A percentile compares a stretch with the other conserved stretches of the same genome.
Conservation (phyloP, 1,140 invertebrate species). For the Harpegnathos saltator region DNA sequence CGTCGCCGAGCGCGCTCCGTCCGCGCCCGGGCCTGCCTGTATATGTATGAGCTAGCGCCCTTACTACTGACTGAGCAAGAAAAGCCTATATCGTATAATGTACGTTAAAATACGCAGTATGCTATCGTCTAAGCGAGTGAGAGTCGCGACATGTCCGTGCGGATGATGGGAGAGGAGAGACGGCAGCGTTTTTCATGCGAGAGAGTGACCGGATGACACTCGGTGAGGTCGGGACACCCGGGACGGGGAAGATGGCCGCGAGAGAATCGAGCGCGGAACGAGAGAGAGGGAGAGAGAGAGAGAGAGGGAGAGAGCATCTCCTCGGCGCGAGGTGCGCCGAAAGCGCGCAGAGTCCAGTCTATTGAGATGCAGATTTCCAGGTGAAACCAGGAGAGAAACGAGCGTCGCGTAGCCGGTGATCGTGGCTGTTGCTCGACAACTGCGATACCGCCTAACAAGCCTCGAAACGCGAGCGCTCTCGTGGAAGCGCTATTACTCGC, state of each 20-base stretch:
- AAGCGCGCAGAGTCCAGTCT: no score
- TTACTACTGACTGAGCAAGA: constrained; percentile 71
- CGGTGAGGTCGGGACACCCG: constrained; percentile 19
- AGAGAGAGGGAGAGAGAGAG: neutral
- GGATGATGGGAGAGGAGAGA: neutral
- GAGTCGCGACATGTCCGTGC: constrained; percentile 1
- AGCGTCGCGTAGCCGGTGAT: no score
- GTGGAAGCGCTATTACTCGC: no score
- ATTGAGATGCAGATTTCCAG: no score
- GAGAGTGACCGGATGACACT: constrained; percentile 37
- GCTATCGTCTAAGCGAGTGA: constrained; percentile 50
- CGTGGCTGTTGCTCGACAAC: no score
- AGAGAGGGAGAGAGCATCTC: neutral
- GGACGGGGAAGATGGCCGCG: constrained; percentile 8
- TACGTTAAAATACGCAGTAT: constrained; percentile 53
- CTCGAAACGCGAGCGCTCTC: no score
- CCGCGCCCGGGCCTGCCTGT: constrained; percentile 1
- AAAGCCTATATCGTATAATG: constrained; percentile 67
- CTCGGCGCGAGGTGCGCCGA: neutral
- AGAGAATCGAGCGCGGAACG: constrained; percentile 13
- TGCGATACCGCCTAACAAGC: no score
- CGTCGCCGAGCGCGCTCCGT: neutral
- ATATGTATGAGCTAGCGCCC: constrained; percentile 71
- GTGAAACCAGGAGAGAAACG: no score
- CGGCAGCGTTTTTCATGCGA: neutral